Evolutionary conservation across 1,140 invertebrate species (phyloP).

Genomic region (Conus ventricosus): DNA sequence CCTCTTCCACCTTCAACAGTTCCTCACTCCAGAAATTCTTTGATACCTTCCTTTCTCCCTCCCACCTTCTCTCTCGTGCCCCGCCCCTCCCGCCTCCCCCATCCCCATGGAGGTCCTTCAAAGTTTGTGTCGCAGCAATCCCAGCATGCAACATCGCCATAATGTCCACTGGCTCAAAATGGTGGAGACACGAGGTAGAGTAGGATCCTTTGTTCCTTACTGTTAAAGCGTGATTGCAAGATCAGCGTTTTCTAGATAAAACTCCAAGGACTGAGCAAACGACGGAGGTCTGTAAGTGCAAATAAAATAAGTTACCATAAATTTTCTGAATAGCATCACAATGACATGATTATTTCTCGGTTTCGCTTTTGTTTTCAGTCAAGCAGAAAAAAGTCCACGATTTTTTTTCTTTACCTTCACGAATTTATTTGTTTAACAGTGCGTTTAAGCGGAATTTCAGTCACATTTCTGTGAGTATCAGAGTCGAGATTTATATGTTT

Average conservation of each 20-base stretch:
- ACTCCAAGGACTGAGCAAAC: background rate
- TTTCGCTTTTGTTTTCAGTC: background rate
- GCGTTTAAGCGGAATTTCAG: no score
- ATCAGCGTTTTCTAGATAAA: background rate
- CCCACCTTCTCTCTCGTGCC: no score
- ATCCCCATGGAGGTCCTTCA: no score
- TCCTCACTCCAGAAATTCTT: no score
- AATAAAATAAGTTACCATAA: background rate
- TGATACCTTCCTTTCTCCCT: no score
- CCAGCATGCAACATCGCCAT: constrained; percentile 9
- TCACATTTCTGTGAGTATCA: no score
- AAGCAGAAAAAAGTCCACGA: background rate
- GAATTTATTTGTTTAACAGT: no score
- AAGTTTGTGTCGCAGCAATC: background rate
- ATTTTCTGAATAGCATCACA: background rate
- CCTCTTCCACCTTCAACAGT: no score
- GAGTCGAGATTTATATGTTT: no score
- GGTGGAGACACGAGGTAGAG: constrained; percentile 1
- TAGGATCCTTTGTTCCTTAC: background rate
- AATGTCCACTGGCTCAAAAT: constrained; percentile 15
- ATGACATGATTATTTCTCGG: background rate
- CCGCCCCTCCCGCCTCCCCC: no score
- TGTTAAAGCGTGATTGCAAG: background rate
- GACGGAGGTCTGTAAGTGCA: background rate
- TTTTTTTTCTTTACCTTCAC: no score